Evolutionary conservation across 2,888 invertebrate species (phyloP), one percentile per base, ranked within the genome.

Genomic region (Drosophila koepferae): DNA sequence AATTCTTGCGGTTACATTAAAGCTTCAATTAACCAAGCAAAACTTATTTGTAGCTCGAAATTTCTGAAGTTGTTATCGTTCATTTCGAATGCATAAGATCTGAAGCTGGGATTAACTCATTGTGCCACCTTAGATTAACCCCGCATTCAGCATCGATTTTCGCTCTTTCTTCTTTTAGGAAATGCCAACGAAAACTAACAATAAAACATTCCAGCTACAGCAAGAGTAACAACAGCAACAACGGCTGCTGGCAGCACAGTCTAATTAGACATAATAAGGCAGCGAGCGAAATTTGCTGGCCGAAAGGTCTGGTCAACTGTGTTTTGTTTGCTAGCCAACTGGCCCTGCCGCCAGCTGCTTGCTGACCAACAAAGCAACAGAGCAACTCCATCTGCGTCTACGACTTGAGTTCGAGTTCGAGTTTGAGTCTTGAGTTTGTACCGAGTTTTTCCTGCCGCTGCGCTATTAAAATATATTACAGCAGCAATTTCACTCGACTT

Each of bases 251-350:
- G 63, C 72, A 86, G 67, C 81, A 67, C 84, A 86, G 81, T 89
- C 89, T 84, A 84, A 84, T 85, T 85, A 85, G 88, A 88, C 90
- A 86, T 85, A 85, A 85, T 85, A 88, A 86, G 90, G 83, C 83
- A 89, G 69, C 67, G 43, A 73, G 56, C 69, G 34, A 74, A 81
- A 69, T 71, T 76, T 53, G 78, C 63, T 77, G 75, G 69, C 77
- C 85, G 75, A 81, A 84, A 84, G 75, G 89, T 75, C 77, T 71
- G 70, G 79, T 65, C 64, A 77, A 77, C 72, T 66, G 63, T 62
- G 65, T 31, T 40, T 75, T 56, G 80, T 58, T 76, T 75, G 77
- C 76, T 64, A 40, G 77, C 77, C 77, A 67, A 77, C 53, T 40
- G 46, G 41, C 41, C 41, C 60, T 48, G 48, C 46, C 55, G 41